Evolutionary conservation across 2,797 vertebrate genomes (phyloP), one percentile per base, ranked within the genome.

Genomic region (Hippocampus kuda): DNA sequence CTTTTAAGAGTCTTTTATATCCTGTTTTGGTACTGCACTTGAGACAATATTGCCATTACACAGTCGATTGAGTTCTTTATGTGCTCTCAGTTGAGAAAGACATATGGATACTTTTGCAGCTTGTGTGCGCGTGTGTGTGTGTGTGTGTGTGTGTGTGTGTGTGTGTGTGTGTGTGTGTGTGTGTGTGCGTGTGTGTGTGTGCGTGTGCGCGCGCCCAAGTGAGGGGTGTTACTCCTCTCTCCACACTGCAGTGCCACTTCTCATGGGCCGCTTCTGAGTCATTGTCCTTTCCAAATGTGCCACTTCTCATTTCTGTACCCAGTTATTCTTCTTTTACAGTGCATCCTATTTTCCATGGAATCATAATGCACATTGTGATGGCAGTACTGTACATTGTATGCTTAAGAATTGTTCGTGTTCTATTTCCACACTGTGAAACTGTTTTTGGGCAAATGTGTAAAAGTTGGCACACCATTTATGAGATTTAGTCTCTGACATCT

Each of bases 271-370:
- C 41, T 5, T 65, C 0, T 9, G 67, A 70, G 65, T 63, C 73
- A 70, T 63, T 67, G 67, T 68, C 57, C 68, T 71, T 70, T 69
- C 49, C 65, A 78, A 56, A 74, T 70, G 75, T 76, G 76, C 76
- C 80, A 78, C 22, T 63, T 76, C 57, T 78, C 69, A 66, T 72
- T 70, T 68, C 59, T 63, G 72, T 63, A 53, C 73, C 81, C 75
- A 81, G 72, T 66, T 24, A 63, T 80, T 74, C 78, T 77, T 71
- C 76, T 68, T 54, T 54, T 51, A n/a, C 20, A 24, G 20, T 11
- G 51, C 51, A 54, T 70, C 79, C 74, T 75, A 73, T 78, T 79
- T 75, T 84, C 71, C 78, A 76, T 75, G 71, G 72, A 76, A 84
- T 82, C 77, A 71, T 70, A 68, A 77, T 48, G 75, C 75, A 69